A percentile compares a stretch with the other conserved stretches of the same genome.
phyloP scores from a whole-genome alignment of 2,888 invertebrate genomes.

The Zhuqinia jingwanae region DNA sequence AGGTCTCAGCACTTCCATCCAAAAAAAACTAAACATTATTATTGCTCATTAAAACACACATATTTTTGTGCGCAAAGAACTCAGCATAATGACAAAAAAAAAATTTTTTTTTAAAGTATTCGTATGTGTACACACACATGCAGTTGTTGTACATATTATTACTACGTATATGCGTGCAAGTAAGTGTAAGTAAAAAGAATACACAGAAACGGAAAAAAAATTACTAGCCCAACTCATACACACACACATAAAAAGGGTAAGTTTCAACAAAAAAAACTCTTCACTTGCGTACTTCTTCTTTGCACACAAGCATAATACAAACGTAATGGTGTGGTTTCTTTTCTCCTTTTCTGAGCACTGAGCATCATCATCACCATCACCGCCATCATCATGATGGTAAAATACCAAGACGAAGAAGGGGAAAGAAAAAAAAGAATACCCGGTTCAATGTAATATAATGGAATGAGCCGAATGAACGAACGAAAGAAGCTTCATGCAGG shows the following conservation, averaged over 20 bases:
- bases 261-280: slow-evolving; percentile 26
- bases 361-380: too few species aligned
- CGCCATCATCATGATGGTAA: slow-evolving; percentile 50
- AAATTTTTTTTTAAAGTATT: not conserved
- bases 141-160: too few species aligned
- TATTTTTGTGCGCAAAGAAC: not conserved
- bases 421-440: slow-evolving; percentile 50
- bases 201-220: not conserved
- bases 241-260: slow-evolving; percentile 22
- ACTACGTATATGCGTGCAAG: too few species aligned
- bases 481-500: slow-evolving; percentile 57
- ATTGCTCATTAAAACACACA: not conserved
- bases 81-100: not conserved
- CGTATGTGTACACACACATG: not conserved
- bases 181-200: not conserved
- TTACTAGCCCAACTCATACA: slow-evolving; percentile 6
- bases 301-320: not conserved
- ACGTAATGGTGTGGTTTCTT: slow-evolving; percentile 38
- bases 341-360: slow-evolving; percentile 7
- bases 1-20: not conserved
- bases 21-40: slow-evolving; percentile 7
- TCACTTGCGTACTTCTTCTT: not conserved
- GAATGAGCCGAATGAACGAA: slow-evolving; percentile 54
- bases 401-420: slow-evolving; percentile 61
- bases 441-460: slow-evolving; percentile 55